Evolutionary conservation across 2,797 vertebrate species (phyloP).

Genomic region (Lacerta bilineata): DNA sequence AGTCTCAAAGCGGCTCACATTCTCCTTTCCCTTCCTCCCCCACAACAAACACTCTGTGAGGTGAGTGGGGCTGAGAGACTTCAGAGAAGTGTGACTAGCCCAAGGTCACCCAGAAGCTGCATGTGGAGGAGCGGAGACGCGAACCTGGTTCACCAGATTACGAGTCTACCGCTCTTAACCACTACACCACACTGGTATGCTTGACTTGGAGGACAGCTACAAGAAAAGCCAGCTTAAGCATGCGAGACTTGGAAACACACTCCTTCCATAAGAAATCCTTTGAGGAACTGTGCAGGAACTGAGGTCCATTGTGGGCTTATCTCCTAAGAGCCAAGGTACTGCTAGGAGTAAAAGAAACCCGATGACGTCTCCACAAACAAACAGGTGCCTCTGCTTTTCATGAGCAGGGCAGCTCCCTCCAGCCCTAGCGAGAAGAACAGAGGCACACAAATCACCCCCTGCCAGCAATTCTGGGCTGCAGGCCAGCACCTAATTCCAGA

Average conservation of each 20-base stretch:
- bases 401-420: background rate
- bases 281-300: background rate
- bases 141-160: too few relatives aligned
- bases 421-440: background rate
- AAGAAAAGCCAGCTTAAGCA: background rate
- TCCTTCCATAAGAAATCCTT: background rate
- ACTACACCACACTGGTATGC: background rate
- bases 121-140: too few relatives aligned
- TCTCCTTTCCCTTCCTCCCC: too few relatives aligned
- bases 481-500: slow-evolving; percentile 18
- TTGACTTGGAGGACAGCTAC: background rate
- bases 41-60: too few relatives aligned
- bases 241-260: too few relatives aligned
- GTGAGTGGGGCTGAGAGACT: too few relatives aligned
- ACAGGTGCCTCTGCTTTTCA: background rate
- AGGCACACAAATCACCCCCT: background rate
- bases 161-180: too few relatives aligned
- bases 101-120: too few relatives aligned
- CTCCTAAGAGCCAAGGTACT: background rate
- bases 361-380: background rate
- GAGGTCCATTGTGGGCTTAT: background rate
- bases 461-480: slow-evolving; percentile 10
- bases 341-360: background rate
- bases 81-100: too few relatives aligned
- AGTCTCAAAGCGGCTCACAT: too few relatives aligned